Conservation (phyloP, 2,888 invertebrate genomes). For the Macaria notata region DNA sequence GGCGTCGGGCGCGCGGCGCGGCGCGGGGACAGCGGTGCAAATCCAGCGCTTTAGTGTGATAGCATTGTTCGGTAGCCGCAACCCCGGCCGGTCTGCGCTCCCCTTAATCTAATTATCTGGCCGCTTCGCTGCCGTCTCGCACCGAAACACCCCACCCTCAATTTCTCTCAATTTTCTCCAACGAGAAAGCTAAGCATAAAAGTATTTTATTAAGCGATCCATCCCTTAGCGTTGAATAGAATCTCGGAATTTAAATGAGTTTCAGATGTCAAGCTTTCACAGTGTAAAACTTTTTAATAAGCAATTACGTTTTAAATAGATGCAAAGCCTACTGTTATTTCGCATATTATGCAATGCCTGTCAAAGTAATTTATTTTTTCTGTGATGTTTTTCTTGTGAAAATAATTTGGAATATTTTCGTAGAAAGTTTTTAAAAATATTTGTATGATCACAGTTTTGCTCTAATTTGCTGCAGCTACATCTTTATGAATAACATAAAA, state of each 20-base stretch:
- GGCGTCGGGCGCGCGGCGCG: conserved; percentile 41
- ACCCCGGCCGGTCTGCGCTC: conserved; percentile 61
- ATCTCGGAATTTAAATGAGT: conserved; percentile 52
- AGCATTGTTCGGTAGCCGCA: conserved; percentile 65
- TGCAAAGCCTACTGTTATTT: conserved; percentile 26
- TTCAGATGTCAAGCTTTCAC: conserved; percentile 43
- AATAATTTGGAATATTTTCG: too few relatives aligned
- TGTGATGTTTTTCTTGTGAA: too few relatives aligned
- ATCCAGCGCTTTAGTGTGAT: conserved; percentile 65
- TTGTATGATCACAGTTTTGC: too few relatives aligned
- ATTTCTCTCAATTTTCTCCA: conserved; percentile 58
- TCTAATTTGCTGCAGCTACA: too few relatives aligned
- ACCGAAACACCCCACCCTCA: conserved; percentile 56
- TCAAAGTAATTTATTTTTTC: too few relatives aligned
- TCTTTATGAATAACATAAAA: too few relatives aligned
- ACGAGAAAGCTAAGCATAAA: conserved; percentile 58
- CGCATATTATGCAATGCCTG: conserved; percentile 22
- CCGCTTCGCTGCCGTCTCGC: conserved; percentile 68
- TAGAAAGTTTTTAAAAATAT: too few relatives aligned
- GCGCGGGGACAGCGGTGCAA: conserved; percentile 51
- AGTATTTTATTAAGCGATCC: conserved; percentile 64
- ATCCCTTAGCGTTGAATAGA: conserved; percentile 51
- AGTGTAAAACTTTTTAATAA: conserved; percentile 36
- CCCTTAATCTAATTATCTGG: conserved; percentile 77
- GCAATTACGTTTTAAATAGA: conserved; percentile 27